phyloP scores from a whole-genome alignment of 2,888 invertebrate species.

The Andrena chrysosceles region DNA sequence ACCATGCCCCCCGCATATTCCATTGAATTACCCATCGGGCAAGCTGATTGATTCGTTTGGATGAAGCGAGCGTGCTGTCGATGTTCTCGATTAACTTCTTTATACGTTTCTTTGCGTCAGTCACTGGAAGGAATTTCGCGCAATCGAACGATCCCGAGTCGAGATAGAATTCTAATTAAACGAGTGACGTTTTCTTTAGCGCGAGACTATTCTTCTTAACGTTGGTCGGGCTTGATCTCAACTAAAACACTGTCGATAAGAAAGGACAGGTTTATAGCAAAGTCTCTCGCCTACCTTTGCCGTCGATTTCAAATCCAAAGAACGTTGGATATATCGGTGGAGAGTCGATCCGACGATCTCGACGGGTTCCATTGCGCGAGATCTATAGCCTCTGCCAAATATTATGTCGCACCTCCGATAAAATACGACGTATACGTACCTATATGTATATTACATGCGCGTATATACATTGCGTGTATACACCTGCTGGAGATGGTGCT shows the following conservation, averaged over 20 bases:
- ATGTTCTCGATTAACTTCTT: slow-evolving; percentile 23
- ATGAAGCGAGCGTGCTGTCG: slow-evolving; percentile 23
- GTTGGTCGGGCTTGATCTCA: no score
- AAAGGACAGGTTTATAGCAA: no score
- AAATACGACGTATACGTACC: slow-evolving; percentile 41
- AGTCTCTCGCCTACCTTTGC: no score
- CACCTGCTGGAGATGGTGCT: slow-evolving; percentile 60
- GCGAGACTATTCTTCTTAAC: no score
- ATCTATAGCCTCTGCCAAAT: slow-evolving; percentile 20
- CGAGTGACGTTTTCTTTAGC: no score
- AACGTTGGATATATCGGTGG: not conserved
- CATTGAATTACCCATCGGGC: slow-evolving; percentile 4
- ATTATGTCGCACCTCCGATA: slow-evolving; percentile 29
- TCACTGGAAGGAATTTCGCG: slow-evolving; percentile 43
- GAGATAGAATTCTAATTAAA: no score
- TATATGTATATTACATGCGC: slow-evolving; percentile 44
- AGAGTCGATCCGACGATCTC: not conserved
- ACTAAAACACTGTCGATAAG: no score
- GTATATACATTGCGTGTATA: slow-evolving; percentile 46
- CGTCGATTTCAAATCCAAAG: not conserved
- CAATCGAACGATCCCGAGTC: slow-evolving; percentile 32
- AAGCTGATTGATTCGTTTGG: slow-evolving; percentile 28
- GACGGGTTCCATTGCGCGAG: slow-evolving; percentile 44
- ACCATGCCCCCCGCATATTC: no score
- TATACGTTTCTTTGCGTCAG: slow-evolving; percentile 30